phyloP scores from a whole-genome alignment of 1,140 invertebrate genomes.

The Macrobrachium rosenbergii region DNA sequence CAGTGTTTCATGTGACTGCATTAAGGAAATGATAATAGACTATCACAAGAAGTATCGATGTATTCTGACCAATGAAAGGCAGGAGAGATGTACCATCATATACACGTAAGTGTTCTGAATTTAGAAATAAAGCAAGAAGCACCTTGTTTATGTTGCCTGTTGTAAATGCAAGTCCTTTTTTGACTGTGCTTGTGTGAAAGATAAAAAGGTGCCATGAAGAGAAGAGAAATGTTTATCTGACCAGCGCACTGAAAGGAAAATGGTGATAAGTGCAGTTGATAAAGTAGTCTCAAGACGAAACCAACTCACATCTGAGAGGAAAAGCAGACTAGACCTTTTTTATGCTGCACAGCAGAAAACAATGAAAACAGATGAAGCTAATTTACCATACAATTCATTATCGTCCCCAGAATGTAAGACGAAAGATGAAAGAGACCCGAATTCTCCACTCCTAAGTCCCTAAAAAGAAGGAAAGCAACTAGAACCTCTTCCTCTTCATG shows the following conservation, averaged over 20 bases:
- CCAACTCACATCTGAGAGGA: not conserved
- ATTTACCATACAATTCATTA: not conserved
- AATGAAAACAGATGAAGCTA: constrained; percentile 8
- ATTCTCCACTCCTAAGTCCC: constrained; percentile 18
- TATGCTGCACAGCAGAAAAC: not conserved
- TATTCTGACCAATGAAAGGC: constrained; percentile 15
- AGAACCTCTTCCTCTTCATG: not conserved
- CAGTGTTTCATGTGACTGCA: constrained; percentile 9
- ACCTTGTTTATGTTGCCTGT: constrained; percentile 11
- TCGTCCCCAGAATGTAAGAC: not conserved
- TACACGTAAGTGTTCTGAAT: constrained; percentile 12
- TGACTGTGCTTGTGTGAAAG: not conserved
- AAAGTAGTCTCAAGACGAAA: not conserved
- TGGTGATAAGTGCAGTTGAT: constrained; percentile 27
- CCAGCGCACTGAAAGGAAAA: constrained; percentile 20
- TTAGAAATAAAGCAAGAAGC: constrained; percentile 8
- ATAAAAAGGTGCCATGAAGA: not conserved
- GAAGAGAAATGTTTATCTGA: not conserved
- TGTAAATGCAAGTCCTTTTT: constrained; percentile 6
- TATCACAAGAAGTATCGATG: constrained; percentile 13
- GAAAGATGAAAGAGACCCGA: not conserved
- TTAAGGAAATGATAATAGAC: constrained; percentile 11
- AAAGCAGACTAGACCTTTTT: constrained; percentile 21
- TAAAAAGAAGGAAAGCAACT: constrained; percentile 19
- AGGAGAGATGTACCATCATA: constrained; percentile 17